Evolutionary conservation across 2,888 invertebrate genomes (phyloP), one percentile per base, ranked within the genome.

Genomic region (Microchrysa polita): DNA sequence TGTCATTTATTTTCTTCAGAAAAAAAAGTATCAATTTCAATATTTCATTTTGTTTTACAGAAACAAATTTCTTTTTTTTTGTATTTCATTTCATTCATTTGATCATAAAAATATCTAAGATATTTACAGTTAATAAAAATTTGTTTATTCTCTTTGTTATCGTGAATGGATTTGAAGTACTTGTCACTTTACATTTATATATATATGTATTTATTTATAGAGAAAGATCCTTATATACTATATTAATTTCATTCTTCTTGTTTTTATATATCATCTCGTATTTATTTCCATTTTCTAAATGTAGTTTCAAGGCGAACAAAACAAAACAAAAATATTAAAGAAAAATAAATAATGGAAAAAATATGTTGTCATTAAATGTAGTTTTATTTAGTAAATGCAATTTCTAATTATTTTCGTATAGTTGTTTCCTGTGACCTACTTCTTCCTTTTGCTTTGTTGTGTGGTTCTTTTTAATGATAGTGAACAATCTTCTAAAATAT

Each of bases 121-220:
- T 69, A 69, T 69, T 69, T 69, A 69, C 69, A 69, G n/a, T 69
- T 34, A 57, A 57, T 69, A 42, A n/a, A n/a, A 55, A 69, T 69
- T 69, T 52, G 23, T 18, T 42, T 65, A 12, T 9, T 65, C 16
- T 34, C 18, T 20, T 20, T 55, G 20, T 48, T 65, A 14, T 34
- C 27, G 27, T 34, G 27, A 34, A 34, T 34, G 7, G 27, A 34
- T 34, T 34, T 34, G 27, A 34, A 34, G 27, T 34, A 34, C 4
- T 34, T 34, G 27, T 34, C 27, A 34, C 48, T 27, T 34, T 34
- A 7, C 27, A n/a, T 65, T 27, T 44, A 10, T 16, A 10, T 20
- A 10, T 20, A 20, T 4, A 65, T 44, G n/a, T 42, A 42, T n/a
- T 55, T 55, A 55, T 22, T 27, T 55, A 27, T 18, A 69, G 20